These are phyloP conservation scores for Synanthedon myopaeformis DNA, from an alignment of 2,888 invertebrate species.

Conservation along the genomic window DNA sequence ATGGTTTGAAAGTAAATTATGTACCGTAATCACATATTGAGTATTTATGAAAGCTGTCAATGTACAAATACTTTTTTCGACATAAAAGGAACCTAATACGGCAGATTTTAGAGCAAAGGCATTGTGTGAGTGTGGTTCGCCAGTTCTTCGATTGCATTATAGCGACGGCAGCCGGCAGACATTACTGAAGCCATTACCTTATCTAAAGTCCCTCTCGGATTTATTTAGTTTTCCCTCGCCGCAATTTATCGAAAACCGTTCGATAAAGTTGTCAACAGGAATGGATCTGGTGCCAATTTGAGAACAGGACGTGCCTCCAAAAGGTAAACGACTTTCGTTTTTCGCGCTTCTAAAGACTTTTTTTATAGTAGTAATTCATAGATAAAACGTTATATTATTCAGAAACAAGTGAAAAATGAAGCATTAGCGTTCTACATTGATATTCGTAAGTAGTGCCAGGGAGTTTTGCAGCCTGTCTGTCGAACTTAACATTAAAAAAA, in stretches of 20 bases:
- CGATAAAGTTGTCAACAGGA: slow-evolving; percentile 70
- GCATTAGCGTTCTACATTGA: too few relatives aligned
- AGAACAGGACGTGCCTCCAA: slow-evolving; percentile 47
- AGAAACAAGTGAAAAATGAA: too few relatives aligned
- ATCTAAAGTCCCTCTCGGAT: slow-evolving; percentile 70
- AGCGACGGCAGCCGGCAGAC: slow-evolving; percentile 57
- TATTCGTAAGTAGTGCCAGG: too few relatives aligned
- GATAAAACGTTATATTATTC: too few relatives aligned
- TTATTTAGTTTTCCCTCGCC: slow-evolving; percentile 70
- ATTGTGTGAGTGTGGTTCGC: slow-evolving; percentile 38
- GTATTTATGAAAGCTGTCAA: too few relatives aligned
- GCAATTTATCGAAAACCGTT: slow-evolving; percentile 70
- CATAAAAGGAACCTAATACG: slow-evolving; percentile 8
- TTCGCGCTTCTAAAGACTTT: too few relatives aligned
- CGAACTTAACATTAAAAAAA: too few relatives aligned
- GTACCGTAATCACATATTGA: too few relatives aligned
- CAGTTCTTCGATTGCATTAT: slow-evolving; percentile 63
- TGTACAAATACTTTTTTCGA: too few relatives aligned
- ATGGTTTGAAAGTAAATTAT: too few relatives aligned
- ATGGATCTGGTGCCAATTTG: slow-evolving; percentile 67
- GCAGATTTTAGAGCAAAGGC: slow-evolving; percentile 9
- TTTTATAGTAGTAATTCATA: too few relatives aligned
- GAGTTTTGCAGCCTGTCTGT: too few relatives aligned
- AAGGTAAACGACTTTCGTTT: slow-evolving; percentile 44
- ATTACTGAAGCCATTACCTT: slow-evolving; percentile 69